phyloP scores from a whole-genome alignment of 2,113 vertebrate genomes.

The Galeopterus variegatus region DNA sequence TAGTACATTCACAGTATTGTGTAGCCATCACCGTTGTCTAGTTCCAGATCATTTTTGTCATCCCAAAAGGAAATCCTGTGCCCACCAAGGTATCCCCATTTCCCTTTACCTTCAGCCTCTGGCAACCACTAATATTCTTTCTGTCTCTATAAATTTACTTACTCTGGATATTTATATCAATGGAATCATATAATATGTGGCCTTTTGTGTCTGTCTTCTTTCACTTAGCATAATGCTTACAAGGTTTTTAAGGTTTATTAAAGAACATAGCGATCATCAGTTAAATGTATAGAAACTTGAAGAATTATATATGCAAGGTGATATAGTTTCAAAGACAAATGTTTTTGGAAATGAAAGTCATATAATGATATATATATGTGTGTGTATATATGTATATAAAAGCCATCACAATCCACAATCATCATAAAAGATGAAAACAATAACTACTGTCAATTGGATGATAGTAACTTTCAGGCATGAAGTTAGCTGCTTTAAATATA shows the following conservation, averaged over 20 bases:
- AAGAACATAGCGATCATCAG: not conserved
- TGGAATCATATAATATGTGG: not conserved
- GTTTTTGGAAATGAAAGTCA: not conserved
- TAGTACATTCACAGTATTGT: not conserved
- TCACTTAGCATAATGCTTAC: not conserved
- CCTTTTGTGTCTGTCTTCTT: not conserved
- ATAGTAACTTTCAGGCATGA: not conserved
- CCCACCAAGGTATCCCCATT: not conserved
- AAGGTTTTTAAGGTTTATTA: not conserved
- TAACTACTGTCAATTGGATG: not conserved
- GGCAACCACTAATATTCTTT: not conserved
- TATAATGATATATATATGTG: not conserved
- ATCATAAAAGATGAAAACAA: not conserved
- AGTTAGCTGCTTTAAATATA: not conserved
- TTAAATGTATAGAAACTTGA: conserved; percentile 12
- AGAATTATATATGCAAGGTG: conserved; percentile 16
- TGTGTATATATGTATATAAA: not conserved
- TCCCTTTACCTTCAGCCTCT: not conserved
- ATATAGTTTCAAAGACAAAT: not conserved
- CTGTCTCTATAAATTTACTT: not conserved
- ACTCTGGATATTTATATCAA: not conserved
- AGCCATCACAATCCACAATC: not conserved
- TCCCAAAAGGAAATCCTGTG: not conserved
- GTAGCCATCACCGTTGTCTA: not conserved
- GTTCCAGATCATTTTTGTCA: conserved; percentile 8